Evolutionary conservation across 2,888 invertebrate species (phyloP).

Genomic region (Epinotia bilunana): DNA sequence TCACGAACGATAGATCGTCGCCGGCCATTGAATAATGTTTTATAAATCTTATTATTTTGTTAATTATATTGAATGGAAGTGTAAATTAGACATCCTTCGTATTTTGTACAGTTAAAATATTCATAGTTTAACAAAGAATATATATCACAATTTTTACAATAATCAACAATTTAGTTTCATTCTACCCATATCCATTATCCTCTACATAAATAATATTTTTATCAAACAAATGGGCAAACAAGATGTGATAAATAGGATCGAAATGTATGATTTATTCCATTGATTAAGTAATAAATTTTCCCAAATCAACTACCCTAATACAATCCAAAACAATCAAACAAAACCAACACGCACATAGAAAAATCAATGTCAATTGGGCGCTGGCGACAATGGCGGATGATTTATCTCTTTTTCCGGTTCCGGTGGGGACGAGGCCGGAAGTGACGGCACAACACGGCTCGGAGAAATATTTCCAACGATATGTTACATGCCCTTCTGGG

Average conservation of each 20-base stretch:
- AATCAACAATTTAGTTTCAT: constrained; percentile 66
- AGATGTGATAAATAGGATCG: constrained; percentile 33
- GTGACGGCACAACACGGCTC: constrained; percentile 58
- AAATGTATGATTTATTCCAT: constrained; percentile 43
- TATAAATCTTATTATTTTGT: constrained; percentile 76
- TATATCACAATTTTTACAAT: constrained; percentile 82
- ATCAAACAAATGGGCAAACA: not conserved
- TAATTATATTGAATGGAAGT: constrained; percentile 78
- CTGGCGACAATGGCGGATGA: constrained; percentile 72
- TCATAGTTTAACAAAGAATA: constrained; percentile 84
- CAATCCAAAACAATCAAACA: constrained; percentile 34
- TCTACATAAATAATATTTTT: not conserved
- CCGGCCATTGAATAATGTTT: constrained; percentile 87
- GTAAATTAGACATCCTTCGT: constrained; percentile 82
- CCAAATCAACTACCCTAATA: constrained; percentile 32
- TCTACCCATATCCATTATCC: constrained; percentile 43
- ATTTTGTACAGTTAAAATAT: constrained; percentile 84
- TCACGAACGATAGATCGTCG: constrained; percentile 94
- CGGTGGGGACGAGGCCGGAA: constrained; percentile 59
- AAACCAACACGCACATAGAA: constrained; percentile 52
- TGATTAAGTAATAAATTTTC: constrained; percentile 33
- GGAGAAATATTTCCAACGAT: constrained; percentile 60
- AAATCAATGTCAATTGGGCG: constrained; percentile 75
- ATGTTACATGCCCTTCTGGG: constrained; percentile 55
- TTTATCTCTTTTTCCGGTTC: constrained; percentile 70